These are phyloP conservation scores for Diabrotica virgifera DNA, from an alignment of 1,140 invertebrate genomes.

Conservation along the genomic window DNA sequence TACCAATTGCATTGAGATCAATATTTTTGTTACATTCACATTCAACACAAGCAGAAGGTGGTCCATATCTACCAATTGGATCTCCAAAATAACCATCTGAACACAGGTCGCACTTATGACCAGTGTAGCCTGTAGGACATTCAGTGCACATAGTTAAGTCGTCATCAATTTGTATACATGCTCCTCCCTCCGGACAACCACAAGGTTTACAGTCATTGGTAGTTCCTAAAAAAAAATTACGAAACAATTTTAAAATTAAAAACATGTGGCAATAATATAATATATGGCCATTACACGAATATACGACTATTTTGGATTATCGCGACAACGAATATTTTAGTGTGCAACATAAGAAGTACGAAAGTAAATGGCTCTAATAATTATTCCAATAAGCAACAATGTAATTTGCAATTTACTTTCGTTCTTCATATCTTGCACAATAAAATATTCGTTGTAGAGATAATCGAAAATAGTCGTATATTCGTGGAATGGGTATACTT, in stretches of 20 bases:
- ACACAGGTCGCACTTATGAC: conserved; percentile 88
- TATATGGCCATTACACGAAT: too few relatives aligned
- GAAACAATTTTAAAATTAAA: neutral
- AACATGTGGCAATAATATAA: too few relatives aligned
- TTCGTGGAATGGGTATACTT: too few relatives aligned
- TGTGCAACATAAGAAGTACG: too few relatives aligned
- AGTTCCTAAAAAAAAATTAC: conserved; percentile 53
- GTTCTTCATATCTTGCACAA: too few relatives aligned
- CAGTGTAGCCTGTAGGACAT: conserved; percentile 89
- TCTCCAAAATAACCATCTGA: conserved; percentile 90
- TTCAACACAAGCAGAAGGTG: conserved; percentile 72
- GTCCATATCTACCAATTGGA: conserved; percentile 56
- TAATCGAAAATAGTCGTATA: too few relatives aligned
- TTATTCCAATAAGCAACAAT: too few relatives aligned
- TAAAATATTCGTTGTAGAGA: too few relatives aligned
- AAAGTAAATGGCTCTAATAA: too few relatives aligned
- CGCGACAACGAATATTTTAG: too few relatives aligned
- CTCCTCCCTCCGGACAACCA: conserved; percentile 90
- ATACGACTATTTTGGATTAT: too few relatives aligned
- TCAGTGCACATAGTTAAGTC: conserved; percentile 87
- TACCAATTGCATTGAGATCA: conserved; percentile 90
- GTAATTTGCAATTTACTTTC: too few relatives aligned
- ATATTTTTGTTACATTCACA: conserved; percentile 97
- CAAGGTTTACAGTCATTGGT: conserved; percentile 87
- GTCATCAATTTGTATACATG: conserved; percentile 85